Percentiles rank a stretch among this genome's conserved stretches.
Conservation (phyloP, 1,140 invertebrate species). For the Frieseomelitta varia region DNA sequence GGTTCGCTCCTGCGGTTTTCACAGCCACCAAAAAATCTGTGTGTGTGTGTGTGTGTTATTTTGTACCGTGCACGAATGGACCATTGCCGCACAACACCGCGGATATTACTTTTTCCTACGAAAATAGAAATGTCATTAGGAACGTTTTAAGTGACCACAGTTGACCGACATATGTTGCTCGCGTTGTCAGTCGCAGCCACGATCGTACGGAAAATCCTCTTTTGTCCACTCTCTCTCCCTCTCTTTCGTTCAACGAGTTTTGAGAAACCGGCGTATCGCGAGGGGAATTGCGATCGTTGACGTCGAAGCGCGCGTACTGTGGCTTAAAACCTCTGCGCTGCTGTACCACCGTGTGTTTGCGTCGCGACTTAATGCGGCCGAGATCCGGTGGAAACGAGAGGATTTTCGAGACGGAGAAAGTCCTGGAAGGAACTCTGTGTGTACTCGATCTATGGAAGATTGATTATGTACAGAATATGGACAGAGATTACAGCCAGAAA, state of each 20-base stretch:
- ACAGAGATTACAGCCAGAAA: neutral
- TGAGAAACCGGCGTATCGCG: neutral
- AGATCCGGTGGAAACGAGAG: neutral
- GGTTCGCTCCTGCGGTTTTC: neutral
- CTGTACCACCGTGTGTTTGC: neutral
- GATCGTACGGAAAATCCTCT: neutral
- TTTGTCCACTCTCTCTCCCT: neutral
- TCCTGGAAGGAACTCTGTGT: neutral
- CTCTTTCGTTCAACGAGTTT: neutral
- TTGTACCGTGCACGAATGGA: neutral
- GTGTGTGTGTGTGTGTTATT: neutral
- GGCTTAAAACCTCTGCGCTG: neutral
- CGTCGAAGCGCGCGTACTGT: neutral
- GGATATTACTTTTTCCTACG: neutral
- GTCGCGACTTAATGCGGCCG: neutral
- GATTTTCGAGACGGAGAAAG: neutral
- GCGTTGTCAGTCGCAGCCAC: neutral
- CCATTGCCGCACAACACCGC: neutral
- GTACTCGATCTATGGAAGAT: slow-evolving; percentile 9
- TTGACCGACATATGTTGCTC: no score
- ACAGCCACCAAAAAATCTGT: neutral
- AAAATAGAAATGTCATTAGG: slow-evolving; percentile 10
- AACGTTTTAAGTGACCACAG: slow-evolving; percentile 4
- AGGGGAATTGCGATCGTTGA: neutral
- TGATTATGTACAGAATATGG: neutral